A percentile compares a stretch with the other conserved stretches of the same genome.
These are phyloP conservation scores for Syrrhaptes paradoxus DNA, from an alignment of 2,113 vertebrate species.

Conservation along the genomic window DNA sequence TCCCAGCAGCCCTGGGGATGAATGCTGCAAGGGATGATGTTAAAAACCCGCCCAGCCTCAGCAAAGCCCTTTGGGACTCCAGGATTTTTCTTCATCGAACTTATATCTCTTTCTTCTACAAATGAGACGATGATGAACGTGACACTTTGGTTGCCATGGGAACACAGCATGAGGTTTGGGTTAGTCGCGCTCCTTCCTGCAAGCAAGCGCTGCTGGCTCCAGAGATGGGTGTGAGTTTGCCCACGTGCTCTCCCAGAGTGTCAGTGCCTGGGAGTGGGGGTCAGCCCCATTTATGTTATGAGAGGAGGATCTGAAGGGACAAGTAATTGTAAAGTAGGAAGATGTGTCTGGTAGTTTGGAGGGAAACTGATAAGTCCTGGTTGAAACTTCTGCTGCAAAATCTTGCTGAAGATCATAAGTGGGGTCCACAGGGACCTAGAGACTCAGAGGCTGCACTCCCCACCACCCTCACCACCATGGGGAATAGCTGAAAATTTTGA, in stretches of 20 bases:
- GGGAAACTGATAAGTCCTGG: background rate
- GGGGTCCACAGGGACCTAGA: background rate
- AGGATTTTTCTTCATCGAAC: background rate
- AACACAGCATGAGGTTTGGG: slow-evolving; percentile 25
- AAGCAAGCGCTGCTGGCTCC: background rate
- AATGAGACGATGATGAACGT: background rate
- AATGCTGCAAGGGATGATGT: accelerated
- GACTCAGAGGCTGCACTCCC: background rate
- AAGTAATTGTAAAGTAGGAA: background rate
- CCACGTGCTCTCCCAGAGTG: accelerated
- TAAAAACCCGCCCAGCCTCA: background rate
- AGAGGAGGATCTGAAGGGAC: background rate
- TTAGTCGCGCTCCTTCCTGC: background rate
- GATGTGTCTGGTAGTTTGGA: background rate
- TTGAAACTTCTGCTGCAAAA: background rate
- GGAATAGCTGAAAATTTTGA: background rate
- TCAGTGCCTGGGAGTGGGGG: background rate
- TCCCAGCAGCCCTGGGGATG: background rate
- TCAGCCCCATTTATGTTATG: background rate
- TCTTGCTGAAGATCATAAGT: background rate
- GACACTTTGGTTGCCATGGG: slow-evolving; percentile 47
- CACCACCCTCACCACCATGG: accelerated
- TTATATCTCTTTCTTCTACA: background rate
- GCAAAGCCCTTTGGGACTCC: background rate
- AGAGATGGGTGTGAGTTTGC: background rate